Base-by-base conservation (phyloP, 2,797 vertebrate species). In the Steatocranus sp. region DNA sequence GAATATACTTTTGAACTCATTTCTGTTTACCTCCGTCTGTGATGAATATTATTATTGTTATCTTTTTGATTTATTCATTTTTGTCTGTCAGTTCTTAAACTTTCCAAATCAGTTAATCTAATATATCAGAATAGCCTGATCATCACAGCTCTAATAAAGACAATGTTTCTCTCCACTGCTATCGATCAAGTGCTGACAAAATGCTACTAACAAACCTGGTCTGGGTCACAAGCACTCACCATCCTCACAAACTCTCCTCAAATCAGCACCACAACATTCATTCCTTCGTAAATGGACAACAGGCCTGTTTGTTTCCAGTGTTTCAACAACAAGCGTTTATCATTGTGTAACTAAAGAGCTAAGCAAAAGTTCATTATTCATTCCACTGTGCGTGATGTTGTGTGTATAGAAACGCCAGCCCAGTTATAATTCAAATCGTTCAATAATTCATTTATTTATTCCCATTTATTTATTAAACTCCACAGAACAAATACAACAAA, bases 371-470 rank as follows among this genome's bases (percentile, higher is more conserved):
- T 88, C 53, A 91, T 87, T 91, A 91, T 82, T 90, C 43, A 92
- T 91, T 89, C 53, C 49, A 80, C 23, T 75, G 53, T 86, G 86
- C 80, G 85, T 80, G 34, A 83, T 54, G 27, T 89, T 46, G 66
- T 70, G 23, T 46, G 78, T 78, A 85, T 78, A 89, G 77, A 90
- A 91, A 88, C 11, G 25, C 18, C 41, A 30, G 32, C 61, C 36
- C 34, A 87, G 92, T 76, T 75, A 90, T 86, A 86, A 91, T 91
- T 91, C 76, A 94, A 87, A 76, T 17, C 25, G 18, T 84, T 94
- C 18, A 94, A 92, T 93, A 83, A 92, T 94, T 91, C 12, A 92
- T 87, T 66, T 78, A 90, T 92, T 89, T 93, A 91, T 89, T 83
- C 78, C 20, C n/a, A 80, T 11, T 89, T 92, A 91, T 90, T 92